Base-by-base conservation (phyloP, 1,140 invertebrate species). In the Drosophila lacteicornis region DNA sequence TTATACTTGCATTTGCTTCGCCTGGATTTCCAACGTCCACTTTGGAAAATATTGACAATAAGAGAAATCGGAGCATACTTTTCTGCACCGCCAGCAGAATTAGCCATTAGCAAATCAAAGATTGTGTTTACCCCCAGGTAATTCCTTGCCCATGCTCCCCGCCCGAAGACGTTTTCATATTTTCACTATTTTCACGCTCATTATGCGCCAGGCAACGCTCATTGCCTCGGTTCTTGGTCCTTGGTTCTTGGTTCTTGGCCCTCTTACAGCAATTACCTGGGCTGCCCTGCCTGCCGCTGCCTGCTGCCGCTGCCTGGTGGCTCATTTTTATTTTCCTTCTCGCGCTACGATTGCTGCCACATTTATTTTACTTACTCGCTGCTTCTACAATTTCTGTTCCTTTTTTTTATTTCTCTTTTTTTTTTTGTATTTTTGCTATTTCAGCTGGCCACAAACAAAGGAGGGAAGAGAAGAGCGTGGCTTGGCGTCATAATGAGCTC, bases 121-220 rank as follows among this genome's bases (percentile, higher is more conserved):
- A 75, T 63, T 55, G 42, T 42, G 68, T 65, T 76, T 61, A 63
- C 46, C 45, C 58, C 42, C 17, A n/a, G 38, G 38, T 47, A 25
- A 65, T 86, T 68, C 71, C 38, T 42, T 63, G 45, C 38, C 47
- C 57, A 58, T 56, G 17, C 27, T 36, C 15, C 30, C 46, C 27
- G 50, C 46, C 27, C 42, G 42, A 71, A 76, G 83, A 68, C 66
- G 62, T 70, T 88, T 82, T 87, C 68, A 88, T 87, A 80, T 87
- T 87, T 77, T 75, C 80, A 80, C 80, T 84, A 88, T 87, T 87
- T 87, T 88, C 84, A 86, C 84, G 84, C 83, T 87, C 84, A 87
- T 87, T 87, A 88, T 88, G 80, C 84, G 80, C 83, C 69, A 45
- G 83, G 36, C 71, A 60, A 63, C 63, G 57, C 76, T 69, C 58